Conservation (phyloP, 1,140 invertebrate species). For the Apis mellifera region Amel_HAv3.1 CM009941.2:2371001-2371500, state of each 20-base stretch:
- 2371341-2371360: neutral
- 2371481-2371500: constrained; percentile 1
- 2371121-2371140: neutral
- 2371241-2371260: constrained; percentile 77
- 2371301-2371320: neutral
- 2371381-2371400: constrained; percentile 6
- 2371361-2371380: neutral
- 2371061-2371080: too few species aligned
- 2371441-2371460: constrained; percentile 23
- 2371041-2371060: too few species aligned
- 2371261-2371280: constrained; percentile 32
- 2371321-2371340: neutral
- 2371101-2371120: too few species aligned
- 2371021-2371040: too few species aligned
- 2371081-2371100: neutral
- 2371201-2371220: constrained; percentile 84
- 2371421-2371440: constrained; percentile 15
- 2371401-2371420: neutral
- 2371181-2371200: constrained; percentile 87
- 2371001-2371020: too few species aligned
- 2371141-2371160: constrained; percentile 85
- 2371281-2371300: neutral
- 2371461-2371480: neutral
- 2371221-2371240: constrained; percentile 80
- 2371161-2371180: constrained; percentile 91